These are phyloP conservation scores for Meleagris gallopavo DNA, from an alignment of 2,113 vertebrate genomes.

Conservation along the genomic window DNA sequence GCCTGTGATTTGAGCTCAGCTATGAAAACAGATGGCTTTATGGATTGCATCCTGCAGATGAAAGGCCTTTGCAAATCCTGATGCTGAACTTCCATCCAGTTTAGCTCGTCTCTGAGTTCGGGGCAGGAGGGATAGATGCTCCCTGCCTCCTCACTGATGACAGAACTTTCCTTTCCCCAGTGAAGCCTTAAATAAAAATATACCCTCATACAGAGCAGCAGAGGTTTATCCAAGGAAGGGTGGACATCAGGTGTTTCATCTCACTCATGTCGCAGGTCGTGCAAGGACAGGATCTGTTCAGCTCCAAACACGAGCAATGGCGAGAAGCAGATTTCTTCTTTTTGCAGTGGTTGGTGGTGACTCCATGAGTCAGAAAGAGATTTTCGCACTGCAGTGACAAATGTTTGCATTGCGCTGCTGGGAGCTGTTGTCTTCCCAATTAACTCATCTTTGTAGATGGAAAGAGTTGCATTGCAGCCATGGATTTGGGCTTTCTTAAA, in stretches of 20 bases:
- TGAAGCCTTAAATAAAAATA: constrained; percentile 14
- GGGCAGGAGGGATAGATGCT: background rate
- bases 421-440: background rate
- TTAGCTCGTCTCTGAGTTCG: background rate
- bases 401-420: background rate
- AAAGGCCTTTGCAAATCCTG: background rate
- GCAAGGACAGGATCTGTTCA: background rate
- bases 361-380: background rate
- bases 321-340: background rate
- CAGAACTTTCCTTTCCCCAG: background rate
- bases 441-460: background rate
- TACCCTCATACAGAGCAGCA: background rate
- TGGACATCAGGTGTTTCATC: background rate
- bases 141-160: background rate
- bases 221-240: background rate
- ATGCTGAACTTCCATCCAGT: background rate
- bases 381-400: background rate
- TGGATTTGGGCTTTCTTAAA: background rate
- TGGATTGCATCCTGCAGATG: background rate
- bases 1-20: constrained; percentile 59
- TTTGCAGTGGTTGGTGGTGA: background rate
- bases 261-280: background rate
- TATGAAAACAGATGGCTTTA: constrained; percentile 41
- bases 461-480: background rate
- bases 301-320: background rate